Conservation (phyloP, 2,113 vertebrate genomes). For the Mirounga angustirostris region DNA sequence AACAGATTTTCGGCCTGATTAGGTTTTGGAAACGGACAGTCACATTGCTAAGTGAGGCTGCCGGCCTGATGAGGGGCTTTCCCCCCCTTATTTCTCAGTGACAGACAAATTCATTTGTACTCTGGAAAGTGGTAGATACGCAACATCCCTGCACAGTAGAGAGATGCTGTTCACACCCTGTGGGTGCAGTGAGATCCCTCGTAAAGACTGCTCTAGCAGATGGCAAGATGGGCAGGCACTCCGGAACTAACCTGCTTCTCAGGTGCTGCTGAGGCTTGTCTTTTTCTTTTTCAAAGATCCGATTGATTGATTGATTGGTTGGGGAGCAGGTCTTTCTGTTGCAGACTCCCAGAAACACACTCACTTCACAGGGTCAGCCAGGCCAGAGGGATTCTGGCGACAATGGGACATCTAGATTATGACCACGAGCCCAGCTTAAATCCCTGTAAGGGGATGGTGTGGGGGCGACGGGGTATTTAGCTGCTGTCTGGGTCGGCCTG, state of each 20-base stretch:
- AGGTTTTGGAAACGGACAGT: background rate
- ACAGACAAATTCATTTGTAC: background rate
- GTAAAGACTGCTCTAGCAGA: background rate
- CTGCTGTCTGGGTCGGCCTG: background rate
- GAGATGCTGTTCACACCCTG: background rate
- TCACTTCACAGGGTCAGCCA: rapidly evolving
- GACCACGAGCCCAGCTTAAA: background rate
- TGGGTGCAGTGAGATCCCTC: background rate
- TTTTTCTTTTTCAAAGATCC: no score
- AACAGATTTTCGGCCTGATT: background rate
- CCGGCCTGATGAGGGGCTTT: background rate
- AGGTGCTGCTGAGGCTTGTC: no score
- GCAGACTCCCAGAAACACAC: no score
- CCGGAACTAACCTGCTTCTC: no score
- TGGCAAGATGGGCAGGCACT: rapidly evolving
- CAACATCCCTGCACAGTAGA: background rate
- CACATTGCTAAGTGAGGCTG: background rate
- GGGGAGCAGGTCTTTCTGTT: background rate
- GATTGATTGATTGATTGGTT: no score
- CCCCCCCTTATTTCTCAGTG: background rate
- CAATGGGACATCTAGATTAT: background rate
- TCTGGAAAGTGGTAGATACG: background rate
- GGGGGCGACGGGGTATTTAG: rapidly evolving
- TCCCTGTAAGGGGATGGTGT: no score
- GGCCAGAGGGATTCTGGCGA: background rate